Conservation (phyloP, 2,797 vertebrate genomes). For the Argya squamiceps region DNA sequence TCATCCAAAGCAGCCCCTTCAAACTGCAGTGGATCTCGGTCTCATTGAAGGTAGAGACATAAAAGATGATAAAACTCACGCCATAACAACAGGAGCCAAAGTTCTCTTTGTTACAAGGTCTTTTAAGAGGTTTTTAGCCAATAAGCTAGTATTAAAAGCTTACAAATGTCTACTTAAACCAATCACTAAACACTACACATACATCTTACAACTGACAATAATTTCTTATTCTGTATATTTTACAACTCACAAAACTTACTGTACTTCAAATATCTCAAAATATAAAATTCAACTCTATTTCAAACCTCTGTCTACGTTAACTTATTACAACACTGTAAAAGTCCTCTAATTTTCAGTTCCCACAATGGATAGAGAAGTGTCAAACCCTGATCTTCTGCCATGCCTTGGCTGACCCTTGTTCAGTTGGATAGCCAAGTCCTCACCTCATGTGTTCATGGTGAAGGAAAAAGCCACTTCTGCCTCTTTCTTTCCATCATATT, state of each 20-base stretch:
- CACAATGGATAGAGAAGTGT: not conserved
- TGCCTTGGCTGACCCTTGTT: not conserved
- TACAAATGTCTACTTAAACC: not conserved
- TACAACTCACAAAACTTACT: not conserved
- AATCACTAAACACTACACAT: not conserved
- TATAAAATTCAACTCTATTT: not conserved
- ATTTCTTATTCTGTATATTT: not conserved
- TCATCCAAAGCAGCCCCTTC: not conserved
- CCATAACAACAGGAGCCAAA: not conserved
- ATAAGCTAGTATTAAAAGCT: not conserved
- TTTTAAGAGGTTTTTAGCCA: not conserved
- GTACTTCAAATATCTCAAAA: not conserved
- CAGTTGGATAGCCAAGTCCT: accelerated
- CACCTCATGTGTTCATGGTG: too few relatives aligned
- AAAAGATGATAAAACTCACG: not conserved
- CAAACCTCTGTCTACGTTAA: not conserved
- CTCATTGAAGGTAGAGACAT: not conserved
- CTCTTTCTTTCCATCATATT: not conserved
- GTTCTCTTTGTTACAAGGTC: not conserved
- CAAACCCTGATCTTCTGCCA: not conserved
- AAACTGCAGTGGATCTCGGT: not conserved
- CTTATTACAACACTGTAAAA: not conserved
- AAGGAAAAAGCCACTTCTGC: not conserved
- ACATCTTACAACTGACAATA: not conserved
- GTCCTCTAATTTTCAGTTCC: not conserved